Percentiles rank a stretch among this genome's conserved stretches.
Evolutionary conservation across 2,113 vertebrate genomes (phyloP).

Genomic region (Sylvilagus bachmani): DNA sequence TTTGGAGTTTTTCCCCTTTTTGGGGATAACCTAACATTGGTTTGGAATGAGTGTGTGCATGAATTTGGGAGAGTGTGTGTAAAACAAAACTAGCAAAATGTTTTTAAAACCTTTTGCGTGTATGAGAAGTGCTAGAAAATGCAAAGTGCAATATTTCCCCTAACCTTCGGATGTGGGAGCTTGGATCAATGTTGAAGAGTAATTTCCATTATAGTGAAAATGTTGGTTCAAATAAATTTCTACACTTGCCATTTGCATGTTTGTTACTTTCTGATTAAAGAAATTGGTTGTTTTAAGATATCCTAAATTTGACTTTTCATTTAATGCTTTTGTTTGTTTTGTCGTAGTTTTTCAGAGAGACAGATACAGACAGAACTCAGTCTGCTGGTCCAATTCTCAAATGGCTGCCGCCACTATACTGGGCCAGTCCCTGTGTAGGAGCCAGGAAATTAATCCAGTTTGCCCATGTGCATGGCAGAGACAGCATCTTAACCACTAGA

Average conservation of each 20-base stretch:
- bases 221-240: conserved; percentile 92
- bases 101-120: conserved; percentile 88
- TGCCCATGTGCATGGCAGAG: too few species aligned
- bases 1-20: conserved; percentile 84
- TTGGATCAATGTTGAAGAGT: conserved; percentile 93
- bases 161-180: conserved; percentile 90
- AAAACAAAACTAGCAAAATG: conserved; percentile 89
- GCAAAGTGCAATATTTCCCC: conserved; percentile 97
- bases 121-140: conserved; percentile 89
- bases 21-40: conserved; percentile 90
- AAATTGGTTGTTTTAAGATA: conserved; percentile 89
- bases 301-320: conserved; percentile 71
- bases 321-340: background rate
- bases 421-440: too few species aligned
- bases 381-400: too few species aligned
- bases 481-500: too few species aligned
- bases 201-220: conserved; percentile 92
- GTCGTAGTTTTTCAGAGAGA: too few species aligned
- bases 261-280: conserved; percentile 93
- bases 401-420: too few species aligned
- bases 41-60: conserved; percentile 91
- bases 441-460: too few species aligned
- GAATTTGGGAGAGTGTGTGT: conserved; percentile 89
- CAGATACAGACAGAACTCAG: too few species aligned
- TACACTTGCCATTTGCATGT: conserved; percentile 95